A percentile compares a stretch with the other conserved stretches of the same genome.
phyloP scores from a whole-genome alignment of 2,888 invertebrate genomes.

The Lycaena phlaeas region DNA sequence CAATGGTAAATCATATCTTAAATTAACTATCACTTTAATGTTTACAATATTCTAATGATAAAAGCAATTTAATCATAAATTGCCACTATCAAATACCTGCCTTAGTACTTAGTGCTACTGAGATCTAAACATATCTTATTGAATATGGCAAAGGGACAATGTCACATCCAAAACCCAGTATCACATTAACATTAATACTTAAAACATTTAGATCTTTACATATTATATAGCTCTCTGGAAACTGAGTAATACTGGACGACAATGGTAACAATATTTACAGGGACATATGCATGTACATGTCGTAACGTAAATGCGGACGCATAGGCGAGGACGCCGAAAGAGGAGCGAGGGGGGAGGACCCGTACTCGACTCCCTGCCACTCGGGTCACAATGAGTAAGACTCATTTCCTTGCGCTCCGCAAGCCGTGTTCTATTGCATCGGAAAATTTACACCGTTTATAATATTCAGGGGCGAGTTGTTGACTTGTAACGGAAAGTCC shows the following conservation, averaged over 20 bases:
- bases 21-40: neutral
- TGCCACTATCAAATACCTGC: constrained; percentile 23
- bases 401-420: constrained; percentile 39
- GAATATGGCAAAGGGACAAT: constrained; percentile 43
- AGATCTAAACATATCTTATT: constrained; percentile 52
- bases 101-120: constrained; percentile 54
- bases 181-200: constrained; percentile 17
- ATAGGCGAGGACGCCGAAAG: constrained; percentile 22
- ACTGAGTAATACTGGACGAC: constrained; percentile 26
- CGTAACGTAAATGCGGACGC: constrained; percentile 27
- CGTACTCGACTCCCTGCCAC: constrained; percentile 36
- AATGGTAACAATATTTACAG: constrained; percentile 34
- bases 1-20: neutral
- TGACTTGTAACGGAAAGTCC: constrained; percentile 78
- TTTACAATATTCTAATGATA: neutral
- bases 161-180: constrained; percentile 16
- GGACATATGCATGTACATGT: constrained; percentile 36
- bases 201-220: constrained; percentile 13
- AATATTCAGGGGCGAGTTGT: constrained; percentile 78
- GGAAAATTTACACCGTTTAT: constrained; percentile 81
- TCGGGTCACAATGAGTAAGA: constrained; percentile 55
- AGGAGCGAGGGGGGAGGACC: constrained; percentile 21
- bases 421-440: constrained; percentile 76
- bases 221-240: constrained; percentile 13
- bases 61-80: neutral